Base-by-base conservation (phyloP, 2,888 invertebrate species). In the Neuroscelio doddi region DNA sequence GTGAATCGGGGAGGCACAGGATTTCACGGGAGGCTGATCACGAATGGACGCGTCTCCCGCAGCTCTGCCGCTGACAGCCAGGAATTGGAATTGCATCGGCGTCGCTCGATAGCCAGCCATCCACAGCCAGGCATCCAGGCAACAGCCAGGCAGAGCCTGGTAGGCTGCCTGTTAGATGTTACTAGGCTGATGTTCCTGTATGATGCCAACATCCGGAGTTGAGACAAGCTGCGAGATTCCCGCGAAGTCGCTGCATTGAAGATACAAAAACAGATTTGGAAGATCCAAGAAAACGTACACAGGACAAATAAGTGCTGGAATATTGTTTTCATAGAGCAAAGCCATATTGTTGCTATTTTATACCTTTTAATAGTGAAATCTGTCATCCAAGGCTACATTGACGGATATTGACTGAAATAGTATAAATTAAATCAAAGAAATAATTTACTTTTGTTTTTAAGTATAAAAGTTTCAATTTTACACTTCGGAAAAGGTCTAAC, bases 1-100 rank as follows among this genome's bases (percentile, higher is more conserved):
- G 46, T 27, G 21, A 45, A 32, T 42, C 64, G 71, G 74, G 74
- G 79, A 76, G 79, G 80, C 74, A 81, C 76, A 71, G 82, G 83
- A 83, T 84, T 84, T 83, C 79, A 83, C 84, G 83, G 82, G 68
- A 82, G 83, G 79, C 83, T 80, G 84, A 74, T 80, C 81, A 79
- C 83, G 82, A 83, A 83, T 84, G 81, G 83, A 83, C 82, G 82
- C 81, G 83, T 68, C 72, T 82, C 82, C 81, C 82, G 80, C 80
- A 80, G 82, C 77, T 80, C 84, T 83, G 84, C 80, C 80, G 83
- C 82, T 84, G 84, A 84, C 84, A 84, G 84, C 83, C 80, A 83
- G 83, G 84, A 84, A 83, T 84, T 84, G 84, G 83, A 83, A 84
- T 84, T 83, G 84, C 83, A 84, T 84, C 82, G 83, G 83, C 82